A percentile compares a stretch with the other conserved stretches of the same genome.
phyloP scores from a whole-genome alignment of 2,113 vertebrate species.

The Toxostoma redivivum region DNA sequence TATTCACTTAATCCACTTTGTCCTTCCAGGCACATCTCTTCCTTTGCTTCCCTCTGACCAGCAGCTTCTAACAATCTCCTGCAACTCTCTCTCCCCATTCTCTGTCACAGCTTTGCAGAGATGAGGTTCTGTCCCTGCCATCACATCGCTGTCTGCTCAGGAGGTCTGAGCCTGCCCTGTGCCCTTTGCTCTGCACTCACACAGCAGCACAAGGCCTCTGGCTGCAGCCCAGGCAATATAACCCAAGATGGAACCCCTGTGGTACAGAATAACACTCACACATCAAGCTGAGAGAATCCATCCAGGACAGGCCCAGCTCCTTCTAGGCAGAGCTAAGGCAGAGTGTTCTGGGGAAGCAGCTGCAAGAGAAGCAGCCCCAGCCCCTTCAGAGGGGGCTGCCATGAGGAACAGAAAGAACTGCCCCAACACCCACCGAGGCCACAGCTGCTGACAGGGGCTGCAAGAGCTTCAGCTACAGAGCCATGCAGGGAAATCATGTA shows the following conservation, averaged over 20 bases:
- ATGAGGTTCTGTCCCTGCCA: not conserved
- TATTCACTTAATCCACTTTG: not conserved
- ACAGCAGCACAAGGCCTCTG: not conserved
- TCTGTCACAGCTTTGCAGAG: not conserved
- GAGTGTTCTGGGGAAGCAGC: not conserved
- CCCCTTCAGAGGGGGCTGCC: not conserved
- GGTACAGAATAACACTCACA: not conserved
- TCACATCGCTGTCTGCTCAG: not conserved
- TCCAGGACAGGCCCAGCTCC: not conserved
- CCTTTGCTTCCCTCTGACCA: not conserved
- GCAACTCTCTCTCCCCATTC: not conserved
- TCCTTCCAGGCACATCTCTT: not conserved
- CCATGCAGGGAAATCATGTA: not conserved
- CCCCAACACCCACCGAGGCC: fast-evolving
- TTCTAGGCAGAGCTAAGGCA: not conserved
- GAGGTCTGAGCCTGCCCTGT: not conserved
- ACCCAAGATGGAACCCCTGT: not conserved
- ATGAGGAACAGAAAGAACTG: not conserved
- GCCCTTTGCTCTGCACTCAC: not conserved
- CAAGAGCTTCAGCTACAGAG: not conserved
- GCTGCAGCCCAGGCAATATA: not conserved
- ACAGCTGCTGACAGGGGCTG: not conserved
- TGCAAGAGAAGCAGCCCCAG: not conserved
- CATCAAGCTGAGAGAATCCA: not conserved
- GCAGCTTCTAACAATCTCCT: not conserved